Evolutionary conservation across 1,140 invertebrate species (phyloP).

Genomic region (Periplaneta americana): DNA sequence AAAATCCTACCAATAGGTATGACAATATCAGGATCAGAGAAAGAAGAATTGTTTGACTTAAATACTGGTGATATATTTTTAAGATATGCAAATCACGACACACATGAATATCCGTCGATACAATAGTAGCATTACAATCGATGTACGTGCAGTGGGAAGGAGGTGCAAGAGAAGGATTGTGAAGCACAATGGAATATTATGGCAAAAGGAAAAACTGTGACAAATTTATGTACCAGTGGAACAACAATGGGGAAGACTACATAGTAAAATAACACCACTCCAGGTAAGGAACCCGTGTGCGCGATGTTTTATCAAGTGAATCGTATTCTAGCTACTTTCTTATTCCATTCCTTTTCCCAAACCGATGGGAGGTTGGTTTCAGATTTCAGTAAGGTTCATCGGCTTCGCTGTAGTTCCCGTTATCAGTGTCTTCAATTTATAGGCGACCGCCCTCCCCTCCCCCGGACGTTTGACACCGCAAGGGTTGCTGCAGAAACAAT

Average conservation of each 20-base stretch:
- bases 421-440: too few relatives aligned
- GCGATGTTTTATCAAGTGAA: neutral
- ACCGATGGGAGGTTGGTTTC: neutral
- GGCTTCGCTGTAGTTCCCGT: too few relatives aligned
- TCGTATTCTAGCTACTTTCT: neutral
- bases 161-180: neutral
- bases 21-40: neutral
- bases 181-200: neutral
- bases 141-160: neutral
- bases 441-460: too few relatives aligned
- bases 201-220: neutral
- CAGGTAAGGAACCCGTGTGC: neutral
- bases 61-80: neutral
- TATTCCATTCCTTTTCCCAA: neutral
- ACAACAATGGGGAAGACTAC: neutral
- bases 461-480: too few relatives aligned
- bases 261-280: neutral
- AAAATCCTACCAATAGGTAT: neutral
- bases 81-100: neutral
- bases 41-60: neutral
- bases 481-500: too few relatives aligned
- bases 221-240: neutral
- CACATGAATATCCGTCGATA: neutral
- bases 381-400: too few relatives aligned
- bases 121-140: neutral